Evolutionary conservation across 2,888 invertebrate genomes (phyloP).

Genomic region (Dryomyza anilis): DNA sequence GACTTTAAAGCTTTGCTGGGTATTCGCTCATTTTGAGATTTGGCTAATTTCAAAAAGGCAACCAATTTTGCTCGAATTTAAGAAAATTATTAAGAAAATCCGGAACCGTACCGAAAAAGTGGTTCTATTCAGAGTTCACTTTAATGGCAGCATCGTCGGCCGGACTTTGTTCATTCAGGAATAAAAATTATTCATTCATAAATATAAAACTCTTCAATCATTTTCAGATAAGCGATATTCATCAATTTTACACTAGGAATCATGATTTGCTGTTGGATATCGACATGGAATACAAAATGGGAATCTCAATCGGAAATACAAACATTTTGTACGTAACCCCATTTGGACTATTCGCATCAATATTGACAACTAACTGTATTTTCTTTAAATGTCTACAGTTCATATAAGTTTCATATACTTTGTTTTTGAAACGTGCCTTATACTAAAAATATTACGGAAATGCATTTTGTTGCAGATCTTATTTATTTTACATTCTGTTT

Average conservation of each 20-base stretch:
- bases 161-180: too few relatives aligned
- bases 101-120: too few relatives aligned
- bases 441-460: constrained; percentile 30
- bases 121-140: too few relatives aligned
- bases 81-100: too few relatives aligned
- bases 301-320: constrained; percentile 44
- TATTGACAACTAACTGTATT: constrained; percentile 24
- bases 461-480: too few relatives aligned
- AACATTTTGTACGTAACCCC: not conserved
- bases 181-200: too few relatives aligned
- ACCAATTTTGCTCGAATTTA: too few relatives aligned
- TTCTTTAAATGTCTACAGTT: constrained; percentile 28
- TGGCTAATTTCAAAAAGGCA: too few relatives aligned
- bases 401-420: constrained; percentile 5
- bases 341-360: constrained; percentile 16
- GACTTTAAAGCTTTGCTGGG: too few relatives aligned
- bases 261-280: constrained; percentile 62
- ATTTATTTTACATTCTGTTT: too few relatives aligned
- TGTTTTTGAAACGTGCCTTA: constrained; percentile 38
- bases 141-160: too few relatives aligned
- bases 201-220: not conserved
- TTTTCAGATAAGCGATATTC: constrained; percentile 72
- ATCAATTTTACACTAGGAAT: constrained; percentile 74
- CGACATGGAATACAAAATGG: constrained; percentile 62
- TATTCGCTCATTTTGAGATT: too few relatives aligned